These are phyloP conservation scores for Chrysomela aeneicollis DNA, from an alignment of 2,888 invertebrate genomes.

Conservation along the genomic window DNA sequence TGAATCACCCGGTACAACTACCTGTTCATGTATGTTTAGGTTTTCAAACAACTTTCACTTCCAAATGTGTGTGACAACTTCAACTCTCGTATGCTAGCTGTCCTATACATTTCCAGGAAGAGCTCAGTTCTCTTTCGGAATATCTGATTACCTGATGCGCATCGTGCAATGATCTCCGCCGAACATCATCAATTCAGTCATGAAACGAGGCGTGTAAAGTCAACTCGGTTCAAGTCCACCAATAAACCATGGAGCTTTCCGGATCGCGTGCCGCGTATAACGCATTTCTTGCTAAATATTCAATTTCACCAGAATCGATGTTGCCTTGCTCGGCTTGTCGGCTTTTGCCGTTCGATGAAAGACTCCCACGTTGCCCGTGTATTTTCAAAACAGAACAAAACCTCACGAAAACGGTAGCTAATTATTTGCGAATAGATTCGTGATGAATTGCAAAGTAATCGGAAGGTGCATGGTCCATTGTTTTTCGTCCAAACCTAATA, in stretches of 20 bases:
- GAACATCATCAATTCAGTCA: constrained; percentile 15
- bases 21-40: too few species aligned
- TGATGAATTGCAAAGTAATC: too few species aligned
- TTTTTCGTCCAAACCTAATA: too few species aligned
- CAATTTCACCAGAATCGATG: constrained; percentile 9
- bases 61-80: background rate
- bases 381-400: too few species aligned
- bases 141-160: constrained; percentile 1
- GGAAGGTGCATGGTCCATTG: too few species aligned
- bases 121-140: background rate
- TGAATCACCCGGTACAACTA: too few species aligned
- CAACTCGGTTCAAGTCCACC: constrained; percentile 4
- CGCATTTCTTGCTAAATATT: constrained; percentile 17
- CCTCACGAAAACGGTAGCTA: too few species aligned
- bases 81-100: background rate
- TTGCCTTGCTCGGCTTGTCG: background rate
- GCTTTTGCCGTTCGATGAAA: background rate
- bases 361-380: background rate
- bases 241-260: constrained; percentile 11
- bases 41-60: too few species aligned
- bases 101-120: background rate
- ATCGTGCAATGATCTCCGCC: background rate
- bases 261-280: constrained; percentile 13
- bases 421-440: too few species aligned
- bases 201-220: constrained; percentile 21